Percentiles rank a stretch among this genome's conserved stretches.
These are phyloP conservation scores for Leucosticte australis DNA, from an alignment of 2,113 vertebrate species.

Conservation along the genomic window DNA sequence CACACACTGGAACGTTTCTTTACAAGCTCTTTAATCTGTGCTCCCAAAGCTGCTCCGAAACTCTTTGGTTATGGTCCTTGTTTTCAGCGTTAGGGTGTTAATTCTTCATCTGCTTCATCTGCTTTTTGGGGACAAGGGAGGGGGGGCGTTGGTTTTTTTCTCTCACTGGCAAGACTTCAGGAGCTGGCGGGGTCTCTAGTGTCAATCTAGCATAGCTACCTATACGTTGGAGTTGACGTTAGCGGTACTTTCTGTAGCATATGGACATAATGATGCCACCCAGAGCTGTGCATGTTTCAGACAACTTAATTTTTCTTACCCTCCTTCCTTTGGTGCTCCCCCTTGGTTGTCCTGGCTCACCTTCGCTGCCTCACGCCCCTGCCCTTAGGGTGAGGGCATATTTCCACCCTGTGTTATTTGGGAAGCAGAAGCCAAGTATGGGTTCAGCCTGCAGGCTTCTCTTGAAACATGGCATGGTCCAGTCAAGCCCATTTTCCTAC, in stretches of 20 bases:
- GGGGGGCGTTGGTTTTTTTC: neutral
- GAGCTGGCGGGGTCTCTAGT: slow-evolving; percentile 4
- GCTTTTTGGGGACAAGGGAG: neutral
- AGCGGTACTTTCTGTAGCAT: slow-evolving; percentile 17
- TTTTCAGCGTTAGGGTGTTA: slow-evolving; percentile 40
- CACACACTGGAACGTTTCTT: neutral
- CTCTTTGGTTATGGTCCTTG: slow-evolving; percentile 52
- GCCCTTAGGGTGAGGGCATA: neutral
- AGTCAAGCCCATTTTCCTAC: slow-evolving; percentile 20
- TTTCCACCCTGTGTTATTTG: neutral
- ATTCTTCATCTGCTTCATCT: slow-evolving; percentile 35
- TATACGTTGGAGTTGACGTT: slow-evolving; percentile 3
- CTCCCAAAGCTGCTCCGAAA: slow-evolving; percentile 29
- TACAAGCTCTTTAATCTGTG: slow-evolving; percentile 40
- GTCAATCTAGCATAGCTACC: slow-evolving; percentile 20
- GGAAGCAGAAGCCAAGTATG: neutral
- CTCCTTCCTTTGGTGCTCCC: neutral
- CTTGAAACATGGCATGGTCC: slow-evolving; percentile 30
- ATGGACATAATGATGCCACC: neutral
- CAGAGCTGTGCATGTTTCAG: slow-evolving; percentile 43
- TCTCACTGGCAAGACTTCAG: neutral
- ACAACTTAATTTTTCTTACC: neutral
- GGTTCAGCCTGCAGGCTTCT: neutral
- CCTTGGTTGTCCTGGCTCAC: slow-evolving; percentile 1
- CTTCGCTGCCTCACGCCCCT: neutral